Percentiles rank a stretch among this genome's conserved stretches.
Evolutionary conservation across 92 coral and sea anemone genomes (phyloP).

Genomic region (Zoanthus solanderi): DNA sequence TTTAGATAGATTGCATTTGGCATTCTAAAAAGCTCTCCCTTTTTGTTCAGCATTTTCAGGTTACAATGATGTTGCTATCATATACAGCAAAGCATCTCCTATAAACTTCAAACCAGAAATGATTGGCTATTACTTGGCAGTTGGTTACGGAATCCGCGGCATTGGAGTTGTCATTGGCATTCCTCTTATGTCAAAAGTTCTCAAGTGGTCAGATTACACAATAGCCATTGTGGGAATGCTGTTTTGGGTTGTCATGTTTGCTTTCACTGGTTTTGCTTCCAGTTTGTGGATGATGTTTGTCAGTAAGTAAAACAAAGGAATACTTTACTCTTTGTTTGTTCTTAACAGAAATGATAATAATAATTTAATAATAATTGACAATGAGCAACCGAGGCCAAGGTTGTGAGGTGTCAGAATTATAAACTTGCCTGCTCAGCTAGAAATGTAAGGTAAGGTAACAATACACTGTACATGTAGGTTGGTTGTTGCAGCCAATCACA

Average conservation of each 20-base stretch:
- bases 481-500: too few relatives aligned
- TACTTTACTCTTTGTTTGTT: slow-evolving; percentile 10
- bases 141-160: slow-evolving; percentile 66
- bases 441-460: too few relatives aligned
- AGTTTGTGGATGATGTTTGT: slow-evolving; percentile 85
- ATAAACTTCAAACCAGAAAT: slow-evolving; percentile 73
- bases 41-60: slow-evolving; percentile 86
- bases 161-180: slow-evolving; percentile 83
- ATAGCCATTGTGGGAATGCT: slow-evolving; percentile 79
- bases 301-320: slow-evolving; percentile 68
- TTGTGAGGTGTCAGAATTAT: too few relatives aligned
- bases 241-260: slow-evolving; percentile 56
- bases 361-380: background rate
- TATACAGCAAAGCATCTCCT: slow-evolving; percentile 81
- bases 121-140: slow-evolving; percentile 88
- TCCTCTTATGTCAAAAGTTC: slow-evolving; percentile 72
- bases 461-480: too few relatives aligned
- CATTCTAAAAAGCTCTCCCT: background rate
- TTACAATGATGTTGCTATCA: slow-evolving; percentile 75
- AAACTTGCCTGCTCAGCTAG: too few relatives aligned
- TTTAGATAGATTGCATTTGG: too few relatives aligned
- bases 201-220: slow-evolving; percentile 74
- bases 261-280: slow-evolving; percentile 80
- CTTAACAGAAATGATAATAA: background rate
- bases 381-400: too few relatives aligned